Evolutionary conservation across 2,113 vertebrate genomes (phyloP).

Genomic region (Cephalophus harveyi): DNA sequence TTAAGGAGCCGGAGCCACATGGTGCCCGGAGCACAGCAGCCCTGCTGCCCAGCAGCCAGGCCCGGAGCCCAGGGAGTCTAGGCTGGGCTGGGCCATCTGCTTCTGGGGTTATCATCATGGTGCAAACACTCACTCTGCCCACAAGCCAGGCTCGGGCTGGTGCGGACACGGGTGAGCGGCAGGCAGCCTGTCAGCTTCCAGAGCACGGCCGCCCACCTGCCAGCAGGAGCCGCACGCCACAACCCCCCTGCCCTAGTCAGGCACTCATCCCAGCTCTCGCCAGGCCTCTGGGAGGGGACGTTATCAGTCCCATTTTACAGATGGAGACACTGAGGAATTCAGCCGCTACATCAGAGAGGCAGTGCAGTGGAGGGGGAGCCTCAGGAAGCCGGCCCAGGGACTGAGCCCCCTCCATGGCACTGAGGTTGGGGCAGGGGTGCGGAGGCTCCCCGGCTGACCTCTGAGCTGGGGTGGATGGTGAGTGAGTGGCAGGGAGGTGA

Average conservation of each 20-base stretch:
- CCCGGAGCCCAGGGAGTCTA: background rate
- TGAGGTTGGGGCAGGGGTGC: background rate
- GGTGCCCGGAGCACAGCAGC: background rate
- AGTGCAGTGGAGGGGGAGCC: background rate
- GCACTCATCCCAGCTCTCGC: background rate
- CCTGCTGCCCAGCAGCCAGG: background rate
- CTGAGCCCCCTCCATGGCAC: background rate
- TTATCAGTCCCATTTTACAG: background rate
- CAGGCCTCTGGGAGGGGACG: background rate
- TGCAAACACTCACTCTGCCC: background rate
- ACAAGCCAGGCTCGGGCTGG: background rate
- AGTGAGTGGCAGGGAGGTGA: background rate
- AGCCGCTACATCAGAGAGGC: background rate
- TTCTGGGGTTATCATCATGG: background rate
- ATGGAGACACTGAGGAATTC: background rate
- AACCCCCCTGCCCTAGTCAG: rapidly evolving
- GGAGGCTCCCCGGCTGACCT: background rate
- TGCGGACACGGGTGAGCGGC: rapidly evolving
- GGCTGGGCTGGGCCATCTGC: background rate
- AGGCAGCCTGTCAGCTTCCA: background rate
- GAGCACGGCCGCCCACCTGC: rapidly evolving
- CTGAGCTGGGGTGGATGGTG: background rate
- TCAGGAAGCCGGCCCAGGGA: background rate
- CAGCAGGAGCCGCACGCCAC: background rate
- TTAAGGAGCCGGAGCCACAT: background rate